Conservation (phyloP, 2,888 invertebrate genomes). For the Ferdinandea cuprea region DNA sequence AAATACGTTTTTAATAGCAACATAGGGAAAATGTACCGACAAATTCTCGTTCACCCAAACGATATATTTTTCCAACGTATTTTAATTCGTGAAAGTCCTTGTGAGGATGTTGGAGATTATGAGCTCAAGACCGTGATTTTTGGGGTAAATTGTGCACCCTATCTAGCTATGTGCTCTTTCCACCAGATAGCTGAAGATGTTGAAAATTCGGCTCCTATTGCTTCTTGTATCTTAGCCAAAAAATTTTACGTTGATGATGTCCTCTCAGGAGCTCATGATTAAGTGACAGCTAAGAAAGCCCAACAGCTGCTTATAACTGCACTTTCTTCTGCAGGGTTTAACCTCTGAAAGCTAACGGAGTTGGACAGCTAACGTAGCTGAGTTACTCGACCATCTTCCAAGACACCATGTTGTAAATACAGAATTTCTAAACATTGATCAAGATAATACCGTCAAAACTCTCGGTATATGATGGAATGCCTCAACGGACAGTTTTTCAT, state of each 20-base stretch:
- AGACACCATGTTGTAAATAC: neutral
- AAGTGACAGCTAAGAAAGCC: neutral
- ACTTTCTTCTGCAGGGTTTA: neutral
- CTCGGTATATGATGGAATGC: neutral
- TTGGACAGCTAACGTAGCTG: slow-evolving; percentile 1
- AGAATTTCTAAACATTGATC: neutral
- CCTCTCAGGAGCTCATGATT: slow-evolving; percentile 11
- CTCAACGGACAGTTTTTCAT: neutral
- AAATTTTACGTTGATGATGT: slow-evolving; percentile 24
- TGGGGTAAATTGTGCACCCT: too few species aligned
- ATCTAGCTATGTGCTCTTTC: too few species aligned
- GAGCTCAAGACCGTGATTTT: slow-evolving; percentile 21
- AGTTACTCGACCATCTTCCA: neutral
- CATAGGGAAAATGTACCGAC: slow-evolving; percentile 26
- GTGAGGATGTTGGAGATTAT: neutral
- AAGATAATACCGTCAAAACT: neutral
- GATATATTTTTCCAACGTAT: slow-evolving; percentile 16
- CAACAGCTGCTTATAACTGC: neutral
- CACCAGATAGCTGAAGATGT: too few species aligned
- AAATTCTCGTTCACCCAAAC: slow-evolving; percentile 8
- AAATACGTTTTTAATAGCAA: slow-evolving; percentile 13
- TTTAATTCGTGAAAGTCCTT: neutral
- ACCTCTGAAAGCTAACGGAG: slow-evolving; percentile 6
- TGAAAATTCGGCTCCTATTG: too few species aligned
- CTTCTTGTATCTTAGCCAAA: too few species aligned